These are phyloP conservation scores for Rhimphoctona megacephalus DNA, from an alignment of 2,888 invertebrate genomes.

Conservation along the genomic window DNA sequence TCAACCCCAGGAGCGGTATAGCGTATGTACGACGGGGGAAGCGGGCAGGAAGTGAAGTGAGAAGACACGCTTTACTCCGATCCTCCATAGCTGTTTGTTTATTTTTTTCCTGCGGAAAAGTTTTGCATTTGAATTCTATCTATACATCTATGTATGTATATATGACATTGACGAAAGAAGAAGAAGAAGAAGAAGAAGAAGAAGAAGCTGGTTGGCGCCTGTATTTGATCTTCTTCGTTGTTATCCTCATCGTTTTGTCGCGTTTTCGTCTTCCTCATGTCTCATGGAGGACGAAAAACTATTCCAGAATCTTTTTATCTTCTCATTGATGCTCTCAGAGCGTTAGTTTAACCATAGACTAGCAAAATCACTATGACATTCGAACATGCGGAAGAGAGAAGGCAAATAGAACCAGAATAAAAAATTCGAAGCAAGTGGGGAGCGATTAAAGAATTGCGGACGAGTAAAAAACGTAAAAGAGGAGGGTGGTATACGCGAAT, in stretches of 20 bases:
- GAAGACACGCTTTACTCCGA: constrained; percentile 63
- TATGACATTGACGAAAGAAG: constrained; percentile 42
- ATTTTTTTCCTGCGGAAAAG: constrained; percentile 73
- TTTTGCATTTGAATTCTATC: constrained; percentile 71
- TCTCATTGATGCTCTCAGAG: constrained; percentile 53
- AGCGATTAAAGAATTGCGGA: background rate
- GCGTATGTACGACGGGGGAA: constrained; percentile 8
- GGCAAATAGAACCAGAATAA: background rate
- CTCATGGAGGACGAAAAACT: constrained; percentile 79
- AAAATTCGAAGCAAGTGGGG: background rate
- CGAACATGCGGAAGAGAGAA: background rate
- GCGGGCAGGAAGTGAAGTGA: constrained; percentile 37
- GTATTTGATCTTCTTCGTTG: constrained; percentile 21
- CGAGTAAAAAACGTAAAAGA: constrained; percentile 35
- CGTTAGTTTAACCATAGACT: constrained; percentile 22
- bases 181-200: constrained; percentile 59
- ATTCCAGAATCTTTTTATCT: constrained; percentile 50
- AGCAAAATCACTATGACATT: background rate
- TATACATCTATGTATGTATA: background rate
- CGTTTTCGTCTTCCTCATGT: constrained; percentile 53
- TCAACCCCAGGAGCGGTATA: constrained; percentile 41
- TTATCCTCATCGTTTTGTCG: constrained; percentile 33
- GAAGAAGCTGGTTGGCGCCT: constrained; percentile 45
- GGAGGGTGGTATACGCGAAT: constrained; percentile 78
- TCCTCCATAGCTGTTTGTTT: constrained; percentile 67